A percentile compares a stretch with the other conserved stretches of the same genome.
Evolutionary conservation across 2,797 vertebrate genomes (phyloP).

Genomic region (Macrochelys suwanniensis): DNA sequence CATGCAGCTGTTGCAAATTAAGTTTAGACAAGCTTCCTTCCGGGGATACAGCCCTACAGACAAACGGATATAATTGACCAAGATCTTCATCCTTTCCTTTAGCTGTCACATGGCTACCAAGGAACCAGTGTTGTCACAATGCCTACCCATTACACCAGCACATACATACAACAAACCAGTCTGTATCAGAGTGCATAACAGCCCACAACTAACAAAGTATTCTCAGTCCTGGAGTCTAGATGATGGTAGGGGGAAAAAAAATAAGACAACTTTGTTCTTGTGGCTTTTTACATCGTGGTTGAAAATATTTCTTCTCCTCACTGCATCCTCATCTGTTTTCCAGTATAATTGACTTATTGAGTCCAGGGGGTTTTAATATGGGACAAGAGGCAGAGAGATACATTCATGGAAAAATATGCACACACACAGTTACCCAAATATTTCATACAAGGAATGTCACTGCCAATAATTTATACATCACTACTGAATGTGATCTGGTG

Average conservation of each 20-base stretch:
- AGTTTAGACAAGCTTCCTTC: not conserved
- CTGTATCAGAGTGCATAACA: not conserved
- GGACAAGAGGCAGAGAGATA: not conserved
- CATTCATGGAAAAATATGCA: not conserved
- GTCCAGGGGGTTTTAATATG: not conserved
- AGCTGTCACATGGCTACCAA: not conserved
- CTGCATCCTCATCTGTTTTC: not conserved
- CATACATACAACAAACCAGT: not conserved
- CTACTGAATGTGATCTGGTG: fast-evolving
- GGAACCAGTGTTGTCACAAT: not conserved
- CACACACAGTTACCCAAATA: fast-evolving
- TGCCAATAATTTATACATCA: fast-evolving
- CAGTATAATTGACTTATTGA: not conserved
- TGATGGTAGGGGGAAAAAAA: fast-evolving
- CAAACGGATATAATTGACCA: not conserved
- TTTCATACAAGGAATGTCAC: not conserved
- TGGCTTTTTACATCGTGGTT: not conserved
- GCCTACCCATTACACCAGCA: not conserved
- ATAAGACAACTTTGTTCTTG: not conserved
- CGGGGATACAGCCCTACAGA: not conserved
- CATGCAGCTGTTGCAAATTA: not conserved
- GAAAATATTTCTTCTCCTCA: not conserved
- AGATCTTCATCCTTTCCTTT: not conserved
- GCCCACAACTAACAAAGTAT: not conserved
- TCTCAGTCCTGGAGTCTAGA: not conserved